These are phyloP conservation scores for Formica exsecta DNA, from an alignment of 1,140 invertebrate species.

Conservation along the genomic window DNA sequence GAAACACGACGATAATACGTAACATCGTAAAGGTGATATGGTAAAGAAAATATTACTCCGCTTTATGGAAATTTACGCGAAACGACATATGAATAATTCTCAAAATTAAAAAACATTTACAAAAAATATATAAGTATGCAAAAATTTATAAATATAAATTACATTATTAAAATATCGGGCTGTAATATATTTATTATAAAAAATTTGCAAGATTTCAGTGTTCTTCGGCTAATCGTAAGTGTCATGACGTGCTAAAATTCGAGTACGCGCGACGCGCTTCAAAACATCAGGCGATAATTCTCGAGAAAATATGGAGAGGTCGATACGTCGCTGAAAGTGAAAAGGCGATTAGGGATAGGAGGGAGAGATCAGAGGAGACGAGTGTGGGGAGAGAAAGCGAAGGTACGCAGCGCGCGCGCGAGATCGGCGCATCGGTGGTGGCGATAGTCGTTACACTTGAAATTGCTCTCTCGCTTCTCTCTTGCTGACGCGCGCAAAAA, in stretches of 20 bases:
- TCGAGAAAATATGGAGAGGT: conserved; percentile 60
- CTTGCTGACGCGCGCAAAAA: conserved; percentile 75
- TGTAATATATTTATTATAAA: background rate
- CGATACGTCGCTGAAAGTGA: conserved; percentile 69
- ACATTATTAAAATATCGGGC: background rate
- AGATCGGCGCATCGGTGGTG: conserved; percentile 63
- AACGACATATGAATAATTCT: too few species aligned
- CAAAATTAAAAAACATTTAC: background rate
- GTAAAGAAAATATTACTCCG: background rate
- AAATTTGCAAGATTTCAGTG: background rate
- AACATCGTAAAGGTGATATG: background rate
- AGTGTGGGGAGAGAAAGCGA: conserved; percentile 66
- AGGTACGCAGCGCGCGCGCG: conserved; percentile 64
- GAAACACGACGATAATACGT: conserved; percentile 16
- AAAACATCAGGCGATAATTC: conserved; percentile 12
- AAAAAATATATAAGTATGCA: background rate
- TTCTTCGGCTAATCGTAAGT: background rate
- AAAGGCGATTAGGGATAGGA: conserved; percentile 70
- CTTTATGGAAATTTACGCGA: background rate
- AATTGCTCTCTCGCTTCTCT: conserved; percentile 71
- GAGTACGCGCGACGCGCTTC: conserved; percentile 25
- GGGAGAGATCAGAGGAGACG: conserved; percentile 13
- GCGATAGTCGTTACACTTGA: conserved; percentile 75
- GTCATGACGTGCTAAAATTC: conserved; percentile 15
- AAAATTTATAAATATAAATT: background rate